phyloP scores from a whole-genome alignment of 2,797 vertebrate genomes.

The Melanotaenia pygmaea region DNA sequence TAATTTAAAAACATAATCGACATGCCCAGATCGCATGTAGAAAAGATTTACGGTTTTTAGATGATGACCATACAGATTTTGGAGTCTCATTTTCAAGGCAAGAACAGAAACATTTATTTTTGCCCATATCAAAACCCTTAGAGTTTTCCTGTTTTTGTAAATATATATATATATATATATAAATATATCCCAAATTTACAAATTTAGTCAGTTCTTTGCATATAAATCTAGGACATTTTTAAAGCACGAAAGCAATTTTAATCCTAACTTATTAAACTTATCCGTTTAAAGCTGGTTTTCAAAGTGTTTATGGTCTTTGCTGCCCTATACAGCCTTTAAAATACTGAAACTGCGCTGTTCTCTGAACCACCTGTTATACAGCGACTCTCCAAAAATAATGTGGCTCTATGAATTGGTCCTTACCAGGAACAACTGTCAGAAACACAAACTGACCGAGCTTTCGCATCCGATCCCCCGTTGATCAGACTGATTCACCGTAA shows the following conservation, averaged over 20 bases:
- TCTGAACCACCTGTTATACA: neutral
- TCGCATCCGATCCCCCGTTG: neutral
- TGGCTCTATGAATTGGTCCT: neutral
- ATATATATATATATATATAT: neutral
- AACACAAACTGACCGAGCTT: neutral
- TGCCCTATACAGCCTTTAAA: neutral
- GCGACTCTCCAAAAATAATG: neutral
- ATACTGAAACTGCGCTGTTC: neutral
- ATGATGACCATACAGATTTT: neutral
- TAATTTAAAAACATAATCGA: neutral
- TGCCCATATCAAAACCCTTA: neutral
- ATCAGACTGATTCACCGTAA: constrained; percentile 52
- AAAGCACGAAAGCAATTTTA: neutral
- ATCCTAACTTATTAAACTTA: neutral
- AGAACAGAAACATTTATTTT: neutral
- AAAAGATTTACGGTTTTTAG: neutral
- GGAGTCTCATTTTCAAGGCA: neutral
- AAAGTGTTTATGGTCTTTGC: neutral
- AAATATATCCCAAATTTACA: neutral
- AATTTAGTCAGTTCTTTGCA: neutral
- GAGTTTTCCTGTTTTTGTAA: neutral
- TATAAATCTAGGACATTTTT: neutral
- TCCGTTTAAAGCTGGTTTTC: neutral
- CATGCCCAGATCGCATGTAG: neutral
- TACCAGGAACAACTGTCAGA: constrained; percentile 4